Percentiles rank a stretch among this genome's conserved stretches.
Evolutionary conservation across 1,140 invertebrate genomes (phyloP).

Genomic region (Pseudachorutes palmiensis): DNA sequence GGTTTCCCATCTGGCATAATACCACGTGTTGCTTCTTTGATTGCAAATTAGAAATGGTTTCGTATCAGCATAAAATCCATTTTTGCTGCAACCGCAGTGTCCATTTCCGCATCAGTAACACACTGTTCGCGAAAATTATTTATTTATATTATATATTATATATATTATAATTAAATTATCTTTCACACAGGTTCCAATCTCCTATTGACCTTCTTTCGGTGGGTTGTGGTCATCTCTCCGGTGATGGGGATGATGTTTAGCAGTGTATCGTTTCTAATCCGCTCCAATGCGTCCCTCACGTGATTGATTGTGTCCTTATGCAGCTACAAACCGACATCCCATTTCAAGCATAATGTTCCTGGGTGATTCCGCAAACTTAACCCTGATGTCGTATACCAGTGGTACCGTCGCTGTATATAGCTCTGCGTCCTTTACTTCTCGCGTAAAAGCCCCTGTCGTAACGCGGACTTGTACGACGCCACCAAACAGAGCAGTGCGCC

Average conservation of each 20-base stretch:
- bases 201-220: neutral
- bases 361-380: neutral
- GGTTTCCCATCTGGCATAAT: no score
- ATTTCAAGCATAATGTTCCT: neutral
- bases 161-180: no score
- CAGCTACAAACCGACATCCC: neutral
- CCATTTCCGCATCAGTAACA: no score
- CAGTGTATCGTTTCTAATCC: neutral
- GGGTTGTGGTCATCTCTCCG: neutral
- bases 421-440: neutral
- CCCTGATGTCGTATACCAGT: neutral
- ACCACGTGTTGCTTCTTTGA: no score
- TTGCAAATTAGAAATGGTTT: no score
- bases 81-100: no score
- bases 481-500: neutral
- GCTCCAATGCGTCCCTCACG: neutral
- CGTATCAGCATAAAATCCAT: no score
- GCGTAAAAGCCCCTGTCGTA: neutral
- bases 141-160: no score
- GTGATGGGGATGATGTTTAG: neutral
- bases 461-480: neutral
- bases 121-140: no score
- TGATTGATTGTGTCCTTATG: neutral
- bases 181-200: neutral
- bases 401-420: neutral